phyloP scores from a whole-genome alignment of 2,797 vertebrate genomes.

The Spondyliosoma cantharus region DNA sequence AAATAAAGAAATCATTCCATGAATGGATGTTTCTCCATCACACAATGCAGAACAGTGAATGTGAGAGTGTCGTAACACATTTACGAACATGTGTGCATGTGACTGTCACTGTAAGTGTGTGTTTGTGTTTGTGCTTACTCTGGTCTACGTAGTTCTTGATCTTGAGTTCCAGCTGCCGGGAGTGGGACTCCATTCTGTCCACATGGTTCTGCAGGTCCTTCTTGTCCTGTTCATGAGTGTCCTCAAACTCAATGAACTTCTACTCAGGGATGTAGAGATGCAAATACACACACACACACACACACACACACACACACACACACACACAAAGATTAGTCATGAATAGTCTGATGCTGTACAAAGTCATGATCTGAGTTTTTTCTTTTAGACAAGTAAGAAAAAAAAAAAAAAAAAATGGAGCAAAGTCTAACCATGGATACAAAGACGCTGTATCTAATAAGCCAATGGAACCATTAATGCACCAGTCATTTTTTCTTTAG shows the following conservation, averaged over 20 bases:
- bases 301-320: background rate
- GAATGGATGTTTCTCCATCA: background rate
- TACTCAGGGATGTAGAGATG: constrained; percentile 63
- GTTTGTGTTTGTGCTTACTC: constrained; percentile 80
- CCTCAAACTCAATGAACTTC: constrained; percentile 99
- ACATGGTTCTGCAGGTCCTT: constrained; percentile 94
- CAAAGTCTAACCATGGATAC: too few relatives aligned
- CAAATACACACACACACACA: constrained; percentile 11
- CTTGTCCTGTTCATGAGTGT: constrained; percentile 97
- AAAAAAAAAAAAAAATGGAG: too few relatives aligned
- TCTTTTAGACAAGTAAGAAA: background rate
- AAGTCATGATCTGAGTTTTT: background rate
- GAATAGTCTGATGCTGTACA: background rate
- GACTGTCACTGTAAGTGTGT: background rate
- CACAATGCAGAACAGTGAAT: too few relatives aligned
- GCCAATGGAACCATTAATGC: too few relatives aligned
- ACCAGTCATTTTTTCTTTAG: too few relatives aligned
- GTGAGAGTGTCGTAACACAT: too few relatives aligned
- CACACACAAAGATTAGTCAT: background rate
- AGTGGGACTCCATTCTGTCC: constrained; percentile 93
- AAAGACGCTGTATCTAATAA: too few relatives aligned
- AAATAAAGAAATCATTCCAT: background rate
- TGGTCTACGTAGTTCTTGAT: constrained; percentile 96
- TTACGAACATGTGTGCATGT: background rate
- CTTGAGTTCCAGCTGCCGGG: constrained; percentile 95